These are phyloP conservation scores for Penaeus vannamei DNA, from an alignment of 1,140 invertebrate genomes.

Conservation along the genomic window DNA sequence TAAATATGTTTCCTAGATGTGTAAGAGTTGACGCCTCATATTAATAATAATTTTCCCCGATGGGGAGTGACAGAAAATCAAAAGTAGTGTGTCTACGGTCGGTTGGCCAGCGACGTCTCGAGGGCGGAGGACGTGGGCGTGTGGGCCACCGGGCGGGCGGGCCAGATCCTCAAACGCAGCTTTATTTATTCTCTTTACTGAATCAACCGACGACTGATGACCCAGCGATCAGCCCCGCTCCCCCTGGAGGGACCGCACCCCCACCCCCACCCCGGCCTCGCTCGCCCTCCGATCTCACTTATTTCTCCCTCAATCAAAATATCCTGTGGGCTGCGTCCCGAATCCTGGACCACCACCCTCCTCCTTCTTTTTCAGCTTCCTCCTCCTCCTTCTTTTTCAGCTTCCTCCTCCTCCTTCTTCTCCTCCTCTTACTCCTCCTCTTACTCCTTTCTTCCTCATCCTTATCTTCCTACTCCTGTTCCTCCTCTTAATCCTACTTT, in stretches of 20 bases:
- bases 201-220: conserved; percentile 16
- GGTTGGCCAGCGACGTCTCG: conserved; percentile 8
- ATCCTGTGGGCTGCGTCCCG: conserved; percentile 36
- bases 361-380: not conserved
- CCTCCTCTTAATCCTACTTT: too few relatives aligned
- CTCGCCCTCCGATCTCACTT: conserved; percentile 20
- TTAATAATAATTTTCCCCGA: conserved; percentile 59
- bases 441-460: not conserved
- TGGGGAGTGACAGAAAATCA: conserved; percentile 62
- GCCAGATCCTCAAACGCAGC: conserved; percentile 22
- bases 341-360: not conserved
- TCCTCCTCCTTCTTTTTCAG: not conserved
- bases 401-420: not conserved
- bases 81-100: conserved; percentile 53
- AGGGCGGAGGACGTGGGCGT: not conserved
- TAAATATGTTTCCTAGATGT: conserved; percentile 64
- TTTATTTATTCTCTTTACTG: conserved; percentile 53
- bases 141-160: not conserved
- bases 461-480: not conserved
- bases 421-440: not conserved
- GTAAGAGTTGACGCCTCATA: conserved; percentile 62
- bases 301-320: conserved; percentile 53
- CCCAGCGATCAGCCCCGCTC: conserved; percentile 2
- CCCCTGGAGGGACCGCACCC: not conserved
- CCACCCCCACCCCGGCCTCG: not conserved